Evolutionary conservation across 2,113 vertebrate genomes (phyloP).

Genomic region (Rhynchopsitta pachyrhyncha): DNA sequence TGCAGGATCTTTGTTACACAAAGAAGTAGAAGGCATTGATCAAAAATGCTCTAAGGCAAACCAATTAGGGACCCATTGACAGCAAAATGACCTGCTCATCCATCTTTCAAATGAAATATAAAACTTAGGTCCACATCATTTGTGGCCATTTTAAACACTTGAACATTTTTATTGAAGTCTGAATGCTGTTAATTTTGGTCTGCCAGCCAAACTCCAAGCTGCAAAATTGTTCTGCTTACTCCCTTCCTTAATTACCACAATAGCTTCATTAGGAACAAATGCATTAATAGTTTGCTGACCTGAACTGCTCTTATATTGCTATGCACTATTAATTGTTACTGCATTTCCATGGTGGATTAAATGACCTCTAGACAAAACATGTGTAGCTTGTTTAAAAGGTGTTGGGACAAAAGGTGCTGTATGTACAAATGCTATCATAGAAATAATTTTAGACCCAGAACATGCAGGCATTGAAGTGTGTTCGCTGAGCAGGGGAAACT

Average conservation of each 20-base stretch:
- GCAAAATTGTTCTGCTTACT: constrained; percentile 16
- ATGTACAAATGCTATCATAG: background rate
- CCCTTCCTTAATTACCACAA: constrained; percentile 7
- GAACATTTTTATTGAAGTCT: background rate
- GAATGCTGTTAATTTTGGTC: constrained; percentile 16
- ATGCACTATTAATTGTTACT: constrained; percentile 14
- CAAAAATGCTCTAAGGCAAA: background rate
- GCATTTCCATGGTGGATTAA: background rate
- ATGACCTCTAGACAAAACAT: background rate
- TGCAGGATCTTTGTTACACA: background rate
- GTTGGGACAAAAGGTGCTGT: background rate
- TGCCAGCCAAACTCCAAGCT: background rate
- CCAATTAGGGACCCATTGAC: background rate
- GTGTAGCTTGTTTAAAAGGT: background rate
- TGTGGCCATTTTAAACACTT: background rate
- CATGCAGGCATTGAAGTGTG: background rate
- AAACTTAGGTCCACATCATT: background rate
- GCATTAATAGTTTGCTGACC: constrained; percentile 25
- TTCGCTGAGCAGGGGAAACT: background rate
- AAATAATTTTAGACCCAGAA: background rate
- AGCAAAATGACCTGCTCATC: constrained; percentile 9
- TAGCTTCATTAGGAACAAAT: constrained; percentile 26
- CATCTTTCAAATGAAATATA: constrained; percentile 4
- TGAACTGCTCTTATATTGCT: constrained; percentile 17
- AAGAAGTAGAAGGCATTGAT: constrained; percentile 25